A percentile compares a stretch with the other conserved stretches of the same genome.
Evolutionary conservation across 2,888 invertebrate genomes (phyloP).

Genomic region (Microplitis manilae): DNA sequence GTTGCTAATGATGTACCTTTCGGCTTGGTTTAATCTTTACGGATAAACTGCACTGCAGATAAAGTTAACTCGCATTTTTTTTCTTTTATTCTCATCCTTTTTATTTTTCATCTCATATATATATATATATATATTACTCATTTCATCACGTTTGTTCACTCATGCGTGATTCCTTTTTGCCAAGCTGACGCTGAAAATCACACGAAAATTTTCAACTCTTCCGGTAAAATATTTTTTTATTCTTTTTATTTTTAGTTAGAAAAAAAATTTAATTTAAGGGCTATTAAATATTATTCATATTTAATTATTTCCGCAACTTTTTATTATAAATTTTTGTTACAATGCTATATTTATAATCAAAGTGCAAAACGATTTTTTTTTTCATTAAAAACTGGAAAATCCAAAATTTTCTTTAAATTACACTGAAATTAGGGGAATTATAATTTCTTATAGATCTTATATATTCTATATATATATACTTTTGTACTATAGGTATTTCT

Average conservation of each 20-base stretch:
- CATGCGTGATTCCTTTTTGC: constrained; percentile 51
- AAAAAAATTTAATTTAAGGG: not conserved
- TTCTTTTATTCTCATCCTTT: not conserved
- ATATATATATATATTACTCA: not conserved
- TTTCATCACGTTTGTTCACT: constrained; percentile 29
- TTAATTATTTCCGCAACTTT: not conserved
- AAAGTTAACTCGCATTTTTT: constrained; percentile 19
- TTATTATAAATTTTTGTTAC: not conserved
- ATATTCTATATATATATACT: too few species aligned
- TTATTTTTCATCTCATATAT: constrained; percentile 22
- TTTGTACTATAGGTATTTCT: too few species aligned
- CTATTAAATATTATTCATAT: not conserved
- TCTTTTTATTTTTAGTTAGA: not conserved
- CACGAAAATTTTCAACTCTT: constrained; percentile 37
- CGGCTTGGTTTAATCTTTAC: constrained; percentile 48
- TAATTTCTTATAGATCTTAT: too few species aligned
- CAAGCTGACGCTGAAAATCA: constrained; percentile 52
- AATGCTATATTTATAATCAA: not conserved
- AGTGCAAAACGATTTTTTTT: too few species aligned
- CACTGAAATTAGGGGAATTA: too few species aligned
- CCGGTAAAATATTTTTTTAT: not conserved
- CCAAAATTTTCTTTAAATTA: too few species aligned
- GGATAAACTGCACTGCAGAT: constrained; percentile 40
- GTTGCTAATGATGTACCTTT: constrained; percentile 46
- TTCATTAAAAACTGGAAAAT: too few species aligned